phyloP scores from a whole-genome alignment of 1,140 invertebrate genomes.

The Drosophila sechellia region DNA sequence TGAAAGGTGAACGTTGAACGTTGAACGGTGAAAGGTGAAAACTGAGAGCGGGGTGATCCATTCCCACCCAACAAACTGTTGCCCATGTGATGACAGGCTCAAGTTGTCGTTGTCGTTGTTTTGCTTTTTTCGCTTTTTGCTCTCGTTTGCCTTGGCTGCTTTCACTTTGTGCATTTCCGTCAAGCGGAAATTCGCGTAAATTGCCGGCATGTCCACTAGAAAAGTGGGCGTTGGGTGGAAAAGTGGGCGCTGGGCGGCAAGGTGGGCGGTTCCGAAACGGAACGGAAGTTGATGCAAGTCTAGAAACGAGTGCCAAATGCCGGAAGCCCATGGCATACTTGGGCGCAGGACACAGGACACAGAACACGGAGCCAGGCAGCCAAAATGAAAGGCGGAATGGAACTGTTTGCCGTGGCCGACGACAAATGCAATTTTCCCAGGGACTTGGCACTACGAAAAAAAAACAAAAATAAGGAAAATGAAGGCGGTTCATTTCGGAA shows the following conservation, averaged over 20 bases:
- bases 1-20: background rate
- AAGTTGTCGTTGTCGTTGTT: slow-evolving; percentile 32
- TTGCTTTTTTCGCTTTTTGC: slow-evolving; percentile 4
- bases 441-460: background rate
- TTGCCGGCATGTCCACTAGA: slow-evolving; percentile 71
- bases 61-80: slow-evolving; percentile 24
- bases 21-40: too few relatives aligned
- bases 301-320: slow-evolving; percentile 82
- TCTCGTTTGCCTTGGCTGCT: slow-evolving; percentile 61
- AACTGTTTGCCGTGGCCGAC: slow-evolving; percentile 44
- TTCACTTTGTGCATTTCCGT: slow-evolving; percentile 83
- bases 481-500: background rate
- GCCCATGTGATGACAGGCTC: slow-evolving; percentile 48
- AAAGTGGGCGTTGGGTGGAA: slow-evolving; percentile 1
- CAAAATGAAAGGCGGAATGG: slow-evolving; percentile 42
- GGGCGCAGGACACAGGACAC: slow-evolving; percentile 26
- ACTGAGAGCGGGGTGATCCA: background rate
- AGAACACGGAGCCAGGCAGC: background rate
- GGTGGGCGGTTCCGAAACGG: slow-evolving; percentile 28
- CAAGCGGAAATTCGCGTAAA: slow-evolving; percentile 80
- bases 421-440: slow-evolving; percentile 68
- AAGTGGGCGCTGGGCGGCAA: slow-evolving; percentile 3
- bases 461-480: background rate
- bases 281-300: slow-evolving; percentile 80
- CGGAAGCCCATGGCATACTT: slow-evolving; percentile 71